Evolutionary conservation across 2,888 invertebrate genomes (phyloP).

Genomic region (Tigriopus californicus): DNA sequence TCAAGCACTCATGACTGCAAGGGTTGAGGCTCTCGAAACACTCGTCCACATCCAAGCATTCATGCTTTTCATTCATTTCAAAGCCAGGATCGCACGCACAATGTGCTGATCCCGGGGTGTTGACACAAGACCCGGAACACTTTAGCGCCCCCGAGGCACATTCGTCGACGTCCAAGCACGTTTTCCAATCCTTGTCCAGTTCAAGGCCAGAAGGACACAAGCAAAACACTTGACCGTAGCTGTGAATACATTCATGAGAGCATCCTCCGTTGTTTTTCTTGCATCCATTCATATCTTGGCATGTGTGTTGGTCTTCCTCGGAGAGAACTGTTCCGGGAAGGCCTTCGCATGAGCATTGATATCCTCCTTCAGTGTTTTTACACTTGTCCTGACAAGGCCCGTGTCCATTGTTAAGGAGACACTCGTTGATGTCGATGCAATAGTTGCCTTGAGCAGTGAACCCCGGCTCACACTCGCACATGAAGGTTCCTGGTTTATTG

Average conservation of each 20-base stretch:
- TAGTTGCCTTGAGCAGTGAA: background rate
- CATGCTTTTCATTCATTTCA: constrained; percentile 12
- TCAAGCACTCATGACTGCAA: constrained; percentile 16
- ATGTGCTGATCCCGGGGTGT: constrained; percentile 34
- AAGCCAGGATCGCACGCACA: constrained; percentile 24
- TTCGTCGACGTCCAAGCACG: constrained; percentile 27
- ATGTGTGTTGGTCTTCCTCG: constrained; percentile 36
- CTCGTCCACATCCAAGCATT: constrained; percentile 19
- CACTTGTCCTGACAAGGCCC: constrained; percentile 47
- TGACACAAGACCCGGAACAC: constrained; percentile 30
- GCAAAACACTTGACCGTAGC: constrained; percentile 31
- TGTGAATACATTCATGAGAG: constrained; percentile 33
- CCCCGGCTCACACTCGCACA: constrained; percentile 3
- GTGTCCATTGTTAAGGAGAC: constrained; percentile 39
- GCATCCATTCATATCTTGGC: constrained; percentile 36
- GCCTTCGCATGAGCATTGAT: constrained; percentile 36
- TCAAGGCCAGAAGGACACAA: constrained; percentile 34
- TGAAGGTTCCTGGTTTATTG: constrained; percentile 36
- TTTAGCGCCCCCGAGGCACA: constrained; percentile 25
- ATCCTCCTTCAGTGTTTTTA: constrained; percentile 38
- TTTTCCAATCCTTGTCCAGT: constrained; percentile 26
- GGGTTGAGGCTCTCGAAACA: constrained; percentile 11
- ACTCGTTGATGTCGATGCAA: constrained; percentile 39
- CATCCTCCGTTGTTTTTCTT: constrained; percentile 28
- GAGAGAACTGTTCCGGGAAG: constrained; percentile 30